phyloP scores from a whole-genome alignment of 2,113 vertebrate genomes.

The Nasalis larvatus region DNA sequence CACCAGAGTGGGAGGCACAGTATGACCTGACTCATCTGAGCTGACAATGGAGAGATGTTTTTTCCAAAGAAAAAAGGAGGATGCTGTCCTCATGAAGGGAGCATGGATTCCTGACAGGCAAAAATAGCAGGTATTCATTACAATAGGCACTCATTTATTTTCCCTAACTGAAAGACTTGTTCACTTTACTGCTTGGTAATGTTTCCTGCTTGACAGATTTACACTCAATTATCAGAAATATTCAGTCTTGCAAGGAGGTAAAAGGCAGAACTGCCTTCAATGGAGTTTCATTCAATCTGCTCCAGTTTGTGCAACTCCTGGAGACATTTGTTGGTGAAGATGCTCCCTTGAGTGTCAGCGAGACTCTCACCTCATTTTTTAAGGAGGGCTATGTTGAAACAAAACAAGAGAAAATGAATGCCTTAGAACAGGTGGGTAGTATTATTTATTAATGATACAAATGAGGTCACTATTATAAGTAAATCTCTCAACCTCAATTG shows the following conservation, averaged over 20 bases:
- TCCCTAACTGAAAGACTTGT: constrained; percentile 36
- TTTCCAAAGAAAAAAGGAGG: neutral
- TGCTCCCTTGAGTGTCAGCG: constrained; percentile 58
- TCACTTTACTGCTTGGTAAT: constrained; percentile 28
- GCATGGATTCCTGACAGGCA: neutral
- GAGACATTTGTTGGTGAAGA: constrained; percentile 84
- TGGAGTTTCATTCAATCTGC: constrained; percentile 73
- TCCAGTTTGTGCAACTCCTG: constrained; percentile 87
- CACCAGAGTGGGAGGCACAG: neutral
- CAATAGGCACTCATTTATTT: neutral
- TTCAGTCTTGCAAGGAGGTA: constrained; percentile 66
- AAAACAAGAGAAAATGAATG: constrained; percentile 80
- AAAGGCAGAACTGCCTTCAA: constrained; percentile 73
- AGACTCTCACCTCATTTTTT: constrained; percentile 80
- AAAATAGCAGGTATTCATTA: neutral
- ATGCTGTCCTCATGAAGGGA: neutral
- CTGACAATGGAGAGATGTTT: constrained; percentile 6
- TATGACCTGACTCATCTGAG: constrained; percentile 7
- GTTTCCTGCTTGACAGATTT: constrained; percentile 79
- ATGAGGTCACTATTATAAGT: neutral
- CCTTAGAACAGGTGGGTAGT: constrained; percentile 81
- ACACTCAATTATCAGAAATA: constrained; percentile 68
- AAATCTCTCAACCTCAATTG: neutral
- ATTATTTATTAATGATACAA: constrained; percentile 16
- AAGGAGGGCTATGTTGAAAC: constrained; percentile 83